Evolutionary conservation across 2,888 invertebrate species (phyloP), one percentile per base, ranked within the genome.

Genomic region (Andrena praecox): DNA sequence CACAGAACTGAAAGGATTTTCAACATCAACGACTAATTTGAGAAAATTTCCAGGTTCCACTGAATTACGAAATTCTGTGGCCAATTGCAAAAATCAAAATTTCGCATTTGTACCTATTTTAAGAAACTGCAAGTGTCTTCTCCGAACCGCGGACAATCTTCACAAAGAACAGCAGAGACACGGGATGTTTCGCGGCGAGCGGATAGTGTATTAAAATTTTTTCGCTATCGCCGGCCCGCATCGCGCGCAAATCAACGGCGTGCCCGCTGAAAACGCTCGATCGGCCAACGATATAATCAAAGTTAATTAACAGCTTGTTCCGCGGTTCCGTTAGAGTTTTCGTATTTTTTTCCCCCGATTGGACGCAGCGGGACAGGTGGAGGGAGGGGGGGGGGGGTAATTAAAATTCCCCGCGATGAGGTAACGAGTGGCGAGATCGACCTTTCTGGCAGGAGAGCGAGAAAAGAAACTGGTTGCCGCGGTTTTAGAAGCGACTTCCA

Each of bases 401-500:
- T 74, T 74, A 79, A 70, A 68, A 74, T 74, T 69, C 74, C 60
- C 35, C 27, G n/a, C 56, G 79, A 70, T 71, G 67, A 71, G 70
- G 68, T 81, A 82, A 77, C 76, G 63, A 70, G 63, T 62, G 54
- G 63, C 16, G 68, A 59, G 71, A 71, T 56, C 66, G 64, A 52
- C 59, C 64, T 62, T 62, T 59, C 70, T 73, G 50, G 66, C 33
- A 74, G 67, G 10, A 42, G 63, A 42, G 33, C 7, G 20, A 70
- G 12, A n/a, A 77, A 64, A 52, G 60, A 48, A 62, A 71, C 33
- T 50, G n/a, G 72, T 60, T 27, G 50, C 33, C 35, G 77, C 12
- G 42, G 60, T 74, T 79, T 69, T 64, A 31, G 73, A 54, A 24
- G 62, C 48, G 42, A 24, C 82, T 85, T 85, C 85, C 75, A 80